Conservation (phyloP, 1,140 invertebrate species). For the Saxidomus purpurata region DNA sequence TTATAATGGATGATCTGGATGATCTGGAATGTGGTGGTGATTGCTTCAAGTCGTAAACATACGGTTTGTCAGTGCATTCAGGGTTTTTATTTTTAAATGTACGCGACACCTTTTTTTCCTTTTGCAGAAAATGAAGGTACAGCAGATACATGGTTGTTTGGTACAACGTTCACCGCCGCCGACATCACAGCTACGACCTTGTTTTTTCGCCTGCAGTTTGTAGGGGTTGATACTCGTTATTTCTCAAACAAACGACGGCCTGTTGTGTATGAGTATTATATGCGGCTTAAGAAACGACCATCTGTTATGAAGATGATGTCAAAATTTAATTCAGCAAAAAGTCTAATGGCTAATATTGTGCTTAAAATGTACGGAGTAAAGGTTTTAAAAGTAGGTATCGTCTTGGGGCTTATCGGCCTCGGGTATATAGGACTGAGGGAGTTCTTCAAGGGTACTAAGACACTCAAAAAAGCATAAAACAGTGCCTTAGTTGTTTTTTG, state of each 20-base stretch:
- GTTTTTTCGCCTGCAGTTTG: conserved; percentile 8
- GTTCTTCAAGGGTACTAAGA: not conserved
- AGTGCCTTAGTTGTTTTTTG: too few species aligned
- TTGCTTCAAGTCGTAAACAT: not conserved
- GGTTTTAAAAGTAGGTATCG: not conserved
- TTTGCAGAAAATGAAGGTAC: not conserved
- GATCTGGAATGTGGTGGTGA: not conserved
- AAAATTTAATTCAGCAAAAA: not conserved
- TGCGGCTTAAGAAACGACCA: not conserved
- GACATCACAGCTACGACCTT: conserved; percentile 25
- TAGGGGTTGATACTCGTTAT: conserved; percentile 4
- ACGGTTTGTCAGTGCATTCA: not conserved
- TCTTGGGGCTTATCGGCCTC: not conserved
- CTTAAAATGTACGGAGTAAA: not conserved
- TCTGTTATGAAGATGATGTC: not conserved
- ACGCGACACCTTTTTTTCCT: not conserved
- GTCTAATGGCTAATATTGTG: not conserved
- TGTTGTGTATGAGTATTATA: not conserved
- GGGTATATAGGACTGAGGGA: not conserved
- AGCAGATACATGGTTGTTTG: not conserved
- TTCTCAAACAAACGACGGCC: not conserved
- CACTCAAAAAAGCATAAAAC: not conserved
- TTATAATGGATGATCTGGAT: not conserved
- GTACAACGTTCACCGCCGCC: conserved; percentile 7
- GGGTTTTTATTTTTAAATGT: not conserved